These are phyloP conservation scores for Rostratula benghalensis DNA, from an alignment of 2,113 vertebrate genomes.

Conservation along the genomic window DNA sequence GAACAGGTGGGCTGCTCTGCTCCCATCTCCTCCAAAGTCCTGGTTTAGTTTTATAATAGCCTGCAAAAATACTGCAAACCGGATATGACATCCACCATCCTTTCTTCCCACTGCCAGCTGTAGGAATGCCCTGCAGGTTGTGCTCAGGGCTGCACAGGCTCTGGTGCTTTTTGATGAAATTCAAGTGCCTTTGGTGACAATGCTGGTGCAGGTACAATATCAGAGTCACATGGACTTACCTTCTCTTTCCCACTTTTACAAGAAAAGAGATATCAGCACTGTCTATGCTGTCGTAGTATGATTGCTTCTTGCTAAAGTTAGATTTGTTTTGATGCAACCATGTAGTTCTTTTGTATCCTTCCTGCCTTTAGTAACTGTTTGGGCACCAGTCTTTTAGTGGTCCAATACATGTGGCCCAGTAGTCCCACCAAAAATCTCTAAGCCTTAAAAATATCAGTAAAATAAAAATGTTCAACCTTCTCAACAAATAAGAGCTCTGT, in stretches of 20 bases:
- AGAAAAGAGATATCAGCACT: not conserved
- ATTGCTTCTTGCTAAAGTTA: not conserved
- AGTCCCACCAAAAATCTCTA: not conserved
- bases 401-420: not conserved
- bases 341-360: not conserved
- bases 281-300: not conserved
- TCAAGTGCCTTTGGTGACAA: not conserved
- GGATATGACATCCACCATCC: not conserved
- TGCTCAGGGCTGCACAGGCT: not conserved
- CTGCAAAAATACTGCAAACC: not conserved
- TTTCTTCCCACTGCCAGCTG: not conserved
- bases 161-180: not conserved
- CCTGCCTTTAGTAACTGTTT: not conserved
- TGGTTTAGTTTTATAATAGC: not conserved
- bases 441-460: not conserved
- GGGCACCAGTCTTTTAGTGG: not conserved
- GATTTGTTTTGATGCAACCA: not conserved
- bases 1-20: not conserved
- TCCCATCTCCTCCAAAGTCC: not conserved
- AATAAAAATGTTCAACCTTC: not conserved
- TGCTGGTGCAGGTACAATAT: not conserved
- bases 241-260: not conserved
- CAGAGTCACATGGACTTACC: not conserved
- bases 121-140: not conserved
- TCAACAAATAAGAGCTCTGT: not conserved